Base-by-base conservation (phyloP, 2,797 vertebrate species). In the Poeciliopsis turneri region DNA sequence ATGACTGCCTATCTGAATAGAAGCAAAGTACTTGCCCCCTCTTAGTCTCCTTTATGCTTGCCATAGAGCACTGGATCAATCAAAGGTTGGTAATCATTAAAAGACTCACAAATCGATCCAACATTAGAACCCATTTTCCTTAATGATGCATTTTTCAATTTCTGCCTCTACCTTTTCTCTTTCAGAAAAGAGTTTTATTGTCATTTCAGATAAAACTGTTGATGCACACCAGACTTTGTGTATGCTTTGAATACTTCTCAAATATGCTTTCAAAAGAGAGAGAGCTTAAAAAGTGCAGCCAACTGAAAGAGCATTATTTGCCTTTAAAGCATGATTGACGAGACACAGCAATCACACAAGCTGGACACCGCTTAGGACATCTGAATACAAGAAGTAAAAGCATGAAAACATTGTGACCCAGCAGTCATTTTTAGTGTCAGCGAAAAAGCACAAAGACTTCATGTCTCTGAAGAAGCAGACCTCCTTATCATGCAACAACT, bases 81-180 rank as follows among this genome's bases (percentile, higher is more conserved):
- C 75, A 82, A 83, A 3, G 4, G 74, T 81, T 64, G 45, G 71
- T 72, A 81, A 89, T 91, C 87, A 88, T 89, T 87, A 80, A 84
- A 89, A 87, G 79, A 81, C 61, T 74, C 74, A 82, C 72, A 78
- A 87, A 89, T 93, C 84, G 80, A 93, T 92, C 89, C 61, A 51
- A 49, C 85, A 86, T 91, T 88, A 87, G 82, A 86, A 84, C 87
- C 84, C 39, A 77, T 88, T 82, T 82, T 82, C 85, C 59, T 86
- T 85, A 82, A 78, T 84, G 85, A 90, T 89, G 77, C 78, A 77
- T 82, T 80, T 86, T 84, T 86, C 76, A 86, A 78, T 73, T 82
- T 72, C 74, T 79, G 53, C 76, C 76, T 82, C 83, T 2, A 1
- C 80, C 71, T 75, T 3, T 75, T 76, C 70, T 46, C 30, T 74